A percentile compares a stretch with the other conserved stretches of the same genome.
Evolutionary conservation across 1,140 invertebrate genomes (phyloP).

Genomic region (Pantala flavescens): DNA sequence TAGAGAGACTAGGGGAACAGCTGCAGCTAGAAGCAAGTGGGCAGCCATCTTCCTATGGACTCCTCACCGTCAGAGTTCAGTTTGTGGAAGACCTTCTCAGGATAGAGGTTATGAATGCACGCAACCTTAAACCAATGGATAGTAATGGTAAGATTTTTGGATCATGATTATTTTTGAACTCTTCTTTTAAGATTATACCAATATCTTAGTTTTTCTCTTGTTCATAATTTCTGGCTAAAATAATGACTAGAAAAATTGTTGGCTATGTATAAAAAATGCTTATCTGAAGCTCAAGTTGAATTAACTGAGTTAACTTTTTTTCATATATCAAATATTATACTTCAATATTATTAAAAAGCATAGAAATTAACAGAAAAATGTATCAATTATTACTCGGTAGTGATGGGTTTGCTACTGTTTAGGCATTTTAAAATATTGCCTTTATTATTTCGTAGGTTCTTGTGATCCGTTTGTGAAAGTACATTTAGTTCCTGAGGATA

Average conservation of each 20-base stretch:
- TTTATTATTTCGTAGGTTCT: slow-evolving; percentile 35
- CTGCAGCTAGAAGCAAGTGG: neutral
- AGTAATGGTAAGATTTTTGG: slow-evolving; percentile 69
- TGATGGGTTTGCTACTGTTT: too few relatives aligned
- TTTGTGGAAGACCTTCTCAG: slow-evolving; percentile 52
- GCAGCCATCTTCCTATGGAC: slow-evolving; percentile 33
- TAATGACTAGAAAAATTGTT: too few relatives aligned
- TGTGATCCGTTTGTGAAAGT: slow-evolving; percentile 90
- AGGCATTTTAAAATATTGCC: neutral
- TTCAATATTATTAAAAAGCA: too few relatives aligned
- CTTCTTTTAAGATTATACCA: neutral
- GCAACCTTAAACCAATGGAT: slow-evolving; percentile 78
- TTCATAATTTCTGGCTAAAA: too few relatives aligned
- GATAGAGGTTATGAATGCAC: slow-evolving; percentile 76
- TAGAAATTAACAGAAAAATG: too few relatives aligned
- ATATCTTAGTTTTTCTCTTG: too few relatives aligned
- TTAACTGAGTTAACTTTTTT: too few relatives aligned
- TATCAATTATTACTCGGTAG: too few relatives aligned
- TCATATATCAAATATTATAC: too few relatives aligned
- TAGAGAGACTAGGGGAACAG: slow-evolving; percentile 42
- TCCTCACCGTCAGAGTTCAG: slow-evolving; percentile 55
- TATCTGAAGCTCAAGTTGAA: too few relatives aligned
- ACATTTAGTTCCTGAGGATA: slow-evolving; percentile 70
- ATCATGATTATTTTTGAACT: slow-evolving; percentile 11
- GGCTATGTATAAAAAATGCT: too few relatives aligned